Evolutionary conservation across 92 coral and sea anemone genomes (phyloP), one percentile per base, ranked within the genome.

Genomic region (Muricea muricata): DNA sequence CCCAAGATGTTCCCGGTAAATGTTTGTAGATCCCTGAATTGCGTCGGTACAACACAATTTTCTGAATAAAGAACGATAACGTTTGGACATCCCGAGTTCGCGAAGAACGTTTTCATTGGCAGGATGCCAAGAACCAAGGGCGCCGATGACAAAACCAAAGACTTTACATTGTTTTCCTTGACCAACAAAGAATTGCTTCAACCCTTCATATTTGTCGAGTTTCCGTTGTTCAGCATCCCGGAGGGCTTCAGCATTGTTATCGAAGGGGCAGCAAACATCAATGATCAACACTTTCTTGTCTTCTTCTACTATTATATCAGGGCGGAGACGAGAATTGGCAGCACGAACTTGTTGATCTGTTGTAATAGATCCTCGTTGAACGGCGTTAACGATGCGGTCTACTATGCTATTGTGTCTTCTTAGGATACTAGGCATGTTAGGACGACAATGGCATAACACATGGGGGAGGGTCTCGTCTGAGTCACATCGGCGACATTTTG

Each of bases 41-140:
- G 83, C 68, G 56, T 77, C 82, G 42, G 82, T 77, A 32, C 82
- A 77, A 63, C 82, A 77, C 25, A 48, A 65, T 63, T 77, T 77
- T 12, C 82, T 37, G 40, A 77, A 77, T 25, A 77, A 45, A 63
- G 82, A 77, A 37, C 45, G 63, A 63, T 77, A 77, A 3, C 82
- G 82, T 30, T 63, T 57, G 37, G 82, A 52, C 82, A 77, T 77
- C 32, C 82, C 82, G 26, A 77, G 69, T 23, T 77, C 69, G 13
- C 68, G 65, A 24, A 76, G 28, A 61, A 60, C 34, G 32, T 76
- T 60, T 45, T 76, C 65, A 76, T 37, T 37, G 42, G 42, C 42
- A 4, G 42, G 42, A 37, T 37, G 42, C 42, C 42, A 37, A 9
- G 42, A 37, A 37, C 42, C 42, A 37, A 37, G 42, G 42, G 42